Evolutionary conservation across 2,888 invertebrate genomes (phyloP).

Genomic region (Camptogramma bilineatum): DNA sequence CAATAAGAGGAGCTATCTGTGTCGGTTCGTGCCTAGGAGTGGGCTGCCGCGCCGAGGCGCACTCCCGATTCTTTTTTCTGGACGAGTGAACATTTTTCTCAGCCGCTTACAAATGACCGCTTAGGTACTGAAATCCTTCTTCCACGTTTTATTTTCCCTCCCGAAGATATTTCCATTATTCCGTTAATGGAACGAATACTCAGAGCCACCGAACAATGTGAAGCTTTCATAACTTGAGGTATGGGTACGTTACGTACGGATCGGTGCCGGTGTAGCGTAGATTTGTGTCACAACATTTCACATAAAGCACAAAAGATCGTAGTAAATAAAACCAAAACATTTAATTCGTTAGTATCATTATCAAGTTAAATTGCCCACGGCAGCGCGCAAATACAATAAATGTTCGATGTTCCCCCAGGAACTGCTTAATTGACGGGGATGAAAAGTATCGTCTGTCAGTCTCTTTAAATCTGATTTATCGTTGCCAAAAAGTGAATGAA

Average conservation of each 20-base stretch:
- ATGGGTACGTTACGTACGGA: conserved; percentile 34
- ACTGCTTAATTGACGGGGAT: conserved; percentile 15
- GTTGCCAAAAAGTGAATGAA: background rate
- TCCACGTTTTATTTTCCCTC: conserved; percentile 73
- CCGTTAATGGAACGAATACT: conserved; percentile 78
- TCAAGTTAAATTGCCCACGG: background rate
- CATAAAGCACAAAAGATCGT: conserved; percentile 1
- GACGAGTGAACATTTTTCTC: conserved; percentile 78
- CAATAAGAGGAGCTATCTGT: conserved; percentile 38
- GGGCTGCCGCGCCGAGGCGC: conserved; percentile 50
- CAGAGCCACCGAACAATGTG: conserved; percentile 72
- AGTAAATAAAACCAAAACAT: background rate
- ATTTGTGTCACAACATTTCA: conserved; percentile 15
- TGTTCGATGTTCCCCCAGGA: conserved; percentile 12
- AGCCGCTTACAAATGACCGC: conserved; percentile 80
- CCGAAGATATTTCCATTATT: conserved; percentile 76
- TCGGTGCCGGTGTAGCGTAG: conserved; percentile 10
- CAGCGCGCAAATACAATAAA: conserved; percentile 12
- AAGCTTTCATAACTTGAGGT: conserved; percentile 56
- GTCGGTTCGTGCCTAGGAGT: conserved; percentile 34
- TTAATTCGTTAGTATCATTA: conserved; percentile 7
- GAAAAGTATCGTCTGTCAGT: conserved; percentile 17
- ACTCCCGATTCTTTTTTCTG: conserved; percentile 76
- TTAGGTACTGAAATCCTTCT: conserved; percentile 77
- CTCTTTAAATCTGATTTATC: background rate